A percentile compares a stretch with the other conserved stretches of the same genome.
These are phyloP conservation scores for Triops longicaudatus DNA, from an alignment of 1,140 invertebrate species.

Conservation along the genomic window DNA sequence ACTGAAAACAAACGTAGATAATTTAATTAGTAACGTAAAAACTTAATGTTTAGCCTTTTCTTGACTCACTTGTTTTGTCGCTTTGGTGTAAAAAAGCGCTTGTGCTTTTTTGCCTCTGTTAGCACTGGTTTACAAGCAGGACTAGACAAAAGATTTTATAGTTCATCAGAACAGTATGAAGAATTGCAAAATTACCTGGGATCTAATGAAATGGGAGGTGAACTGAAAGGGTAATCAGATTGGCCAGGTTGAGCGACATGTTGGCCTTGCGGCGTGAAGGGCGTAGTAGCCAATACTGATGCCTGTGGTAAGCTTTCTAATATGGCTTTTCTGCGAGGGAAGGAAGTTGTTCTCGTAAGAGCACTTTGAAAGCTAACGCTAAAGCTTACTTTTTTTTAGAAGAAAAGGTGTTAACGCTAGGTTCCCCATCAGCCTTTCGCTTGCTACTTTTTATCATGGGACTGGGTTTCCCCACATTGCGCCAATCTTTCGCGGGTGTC, in stretches of 20 bases:
- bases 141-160: neutral
- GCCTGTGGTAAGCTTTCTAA: conserved; percentile 34
- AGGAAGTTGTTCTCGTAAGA: conserved; percentile 25
- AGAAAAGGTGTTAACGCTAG: conserved; percentile 39
- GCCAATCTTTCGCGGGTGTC: conserved; percentile 42
- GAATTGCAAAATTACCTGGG: conserved; percentile 34
- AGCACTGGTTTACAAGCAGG: neutral
- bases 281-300: conserved; percentile 29
- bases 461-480: neutral
- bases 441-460: conserved; percentile 50
- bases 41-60: too few relatives aligned
- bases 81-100: neutral
- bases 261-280: conserved; percentile 29
- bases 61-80: neutral
- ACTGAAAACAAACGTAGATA: too few relatives aligned
- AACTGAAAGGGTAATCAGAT: conserved; percentile 16
- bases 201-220: conserved; percentile 35
- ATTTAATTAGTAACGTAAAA: too few relatives aligned
- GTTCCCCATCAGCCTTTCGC: conserved; percentile 22
- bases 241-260: conserved; percentile 18
- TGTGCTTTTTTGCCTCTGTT: neutral
- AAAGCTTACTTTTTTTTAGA: conserved; percentile 49
- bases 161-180: neutral
- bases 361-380: neutral
- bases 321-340: conserved; percentile 34